A percentile compares a stretch with the other conserved stretches of the same genome.
Conservation (phyloP, 2,113 vertebrate species). For the Cavia porcellus region DNA sequence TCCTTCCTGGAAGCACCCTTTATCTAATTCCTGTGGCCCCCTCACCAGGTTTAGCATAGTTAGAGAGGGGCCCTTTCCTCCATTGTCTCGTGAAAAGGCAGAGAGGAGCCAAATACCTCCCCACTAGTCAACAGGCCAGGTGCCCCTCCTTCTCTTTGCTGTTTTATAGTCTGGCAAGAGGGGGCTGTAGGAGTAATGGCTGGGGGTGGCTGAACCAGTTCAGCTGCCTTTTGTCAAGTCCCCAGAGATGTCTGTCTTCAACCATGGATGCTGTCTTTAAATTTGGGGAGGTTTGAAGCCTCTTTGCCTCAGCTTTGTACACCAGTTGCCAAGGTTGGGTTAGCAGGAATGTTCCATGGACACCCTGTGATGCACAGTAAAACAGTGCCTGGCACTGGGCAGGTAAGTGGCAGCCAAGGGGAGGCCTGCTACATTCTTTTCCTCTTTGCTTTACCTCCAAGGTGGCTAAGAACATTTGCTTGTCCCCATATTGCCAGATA, state of each 20-base stretch:
- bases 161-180: neutral
- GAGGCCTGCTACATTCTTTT: conserved; percentile 58
- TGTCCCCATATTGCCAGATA: neutral
- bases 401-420: neutral
- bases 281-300: neutral
- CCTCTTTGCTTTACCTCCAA: conserved; percentile 60
- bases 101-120: neutral
- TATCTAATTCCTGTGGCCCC: neutral
- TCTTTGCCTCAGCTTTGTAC: conserved; percentile 4
- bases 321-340: neutral
- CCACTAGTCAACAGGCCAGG: neutral
- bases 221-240: neutral
- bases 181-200: neutral
- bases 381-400: neutral
- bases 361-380: neutral
- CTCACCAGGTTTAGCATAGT: neutral
- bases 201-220: neutral
- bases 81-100: neutral
- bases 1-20: neutral
- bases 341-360: neutral
- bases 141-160: neutral
- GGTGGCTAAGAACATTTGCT: neutral
- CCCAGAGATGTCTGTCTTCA: neutral
- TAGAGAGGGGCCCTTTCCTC: neutral
- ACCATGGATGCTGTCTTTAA: neutral